These are phyloP conservation scores for Solea senegalensis DNA, from an alignment of 2,113 vertebrate genomes.

Conservation along the genomic window DNA sequence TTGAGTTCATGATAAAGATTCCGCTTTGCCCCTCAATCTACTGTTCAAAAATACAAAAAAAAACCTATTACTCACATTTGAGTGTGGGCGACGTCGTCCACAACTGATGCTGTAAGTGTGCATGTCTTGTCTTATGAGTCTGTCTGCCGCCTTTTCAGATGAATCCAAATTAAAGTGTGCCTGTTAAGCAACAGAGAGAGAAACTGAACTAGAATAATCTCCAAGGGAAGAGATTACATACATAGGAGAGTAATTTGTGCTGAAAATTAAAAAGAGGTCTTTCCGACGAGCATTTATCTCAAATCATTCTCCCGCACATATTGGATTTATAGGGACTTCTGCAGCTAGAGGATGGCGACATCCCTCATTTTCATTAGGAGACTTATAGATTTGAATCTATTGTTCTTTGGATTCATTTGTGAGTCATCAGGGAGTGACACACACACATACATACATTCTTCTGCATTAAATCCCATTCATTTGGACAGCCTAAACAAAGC, in stretches of 20 bases:
- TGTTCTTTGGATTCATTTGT: constrained; percentile 74
- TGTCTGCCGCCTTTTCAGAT: constrained; percentile 1
- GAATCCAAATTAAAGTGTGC: constrained; percentile 37
- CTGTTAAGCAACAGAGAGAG: constrained; percentile 18
- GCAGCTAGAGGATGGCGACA: constrained; percentile 52
- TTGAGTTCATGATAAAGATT: constrained; percentile 20
- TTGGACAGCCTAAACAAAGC: too few species aligned
- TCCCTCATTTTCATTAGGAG: constrained; percentile 61
- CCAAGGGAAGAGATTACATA: constrained; percentile 37
- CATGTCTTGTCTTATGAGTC: background rate
- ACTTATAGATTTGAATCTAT: constrained; percentile 75
- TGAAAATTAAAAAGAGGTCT: constrained; percentile 60
- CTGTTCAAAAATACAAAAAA: constrained; percentile 23
- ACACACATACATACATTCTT: constrained; percentile 10
- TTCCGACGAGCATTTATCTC: constrained; percentile 34
- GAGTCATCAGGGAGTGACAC: constrained; percentile 57
- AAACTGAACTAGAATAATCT: constrained; percentile 34
- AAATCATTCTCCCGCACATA: constrained; percentile 35
- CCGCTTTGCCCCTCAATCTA: background rate
- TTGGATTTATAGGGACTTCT: constrained; percentile 69
- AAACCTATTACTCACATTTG: constrained; percentile 1
- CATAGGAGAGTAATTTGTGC: constrained; percentile 42
- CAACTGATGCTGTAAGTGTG: background rate
- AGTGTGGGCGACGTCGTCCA: background rate
- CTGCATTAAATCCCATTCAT: background rate